phyloP scores from a whole-genome alignment of 2,113 vertebrate genomes.

The Sander lucioperca region DNA sequence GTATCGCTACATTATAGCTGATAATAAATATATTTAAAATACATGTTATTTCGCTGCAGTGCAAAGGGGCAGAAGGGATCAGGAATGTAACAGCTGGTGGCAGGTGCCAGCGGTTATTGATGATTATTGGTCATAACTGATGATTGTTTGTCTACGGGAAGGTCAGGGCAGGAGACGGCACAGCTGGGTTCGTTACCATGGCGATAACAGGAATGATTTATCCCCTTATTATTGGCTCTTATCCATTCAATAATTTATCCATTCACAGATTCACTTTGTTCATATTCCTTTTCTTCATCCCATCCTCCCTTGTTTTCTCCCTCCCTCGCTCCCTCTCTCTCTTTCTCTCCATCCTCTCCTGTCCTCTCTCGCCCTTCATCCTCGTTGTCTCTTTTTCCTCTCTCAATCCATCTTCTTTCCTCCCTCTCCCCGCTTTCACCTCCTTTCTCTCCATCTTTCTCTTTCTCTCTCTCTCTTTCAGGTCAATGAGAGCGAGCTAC shows the following conservation, averaged over 20 bases:
- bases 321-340: not conserved
- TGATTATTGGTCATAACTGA: conserved; percentile 62
- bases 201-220: conserved; percentile 61
- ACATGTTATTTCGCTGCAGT: not conserved
- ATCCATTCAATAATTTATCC: conserved; percentile 68
- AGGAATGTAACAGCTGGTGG: conserved; percentile 11
- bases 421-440: conserved; percentile 14
- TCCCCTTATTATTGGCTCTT: conserved; percentile 60
- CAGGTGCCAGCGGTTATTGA: conserved; percentile 40
- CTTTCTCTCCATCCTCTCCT: not conserved
- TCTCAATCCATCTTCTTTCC: conserved; percentile 16
- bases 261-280: conserved; percentile 71
- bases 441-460: conserved; percentile 12
- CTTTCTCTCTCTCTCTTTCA: conserved; percentile 56
- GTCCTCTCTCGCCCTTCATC: conserved; percentile 6
- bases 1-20: too few relatives aligned
- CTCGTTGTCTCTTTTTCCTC: not conserved
- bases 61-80: not conserved
- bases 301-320: not conserved
- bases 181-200: conserved; percentile 65
- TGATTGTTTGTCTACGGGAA: conserved; percentile 46
- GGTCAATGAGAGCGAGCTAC: conserved; percentile 70
- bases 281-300: conserved; percentile 19
- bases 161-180: conserved; percentile 68
- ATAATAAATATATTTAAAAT: not conserved